These are phyloP conservation scores for Lonchura striata DNA, from an alignment of 2,113 vertebrate genomes.

Conservation along the genomic window DNA sequence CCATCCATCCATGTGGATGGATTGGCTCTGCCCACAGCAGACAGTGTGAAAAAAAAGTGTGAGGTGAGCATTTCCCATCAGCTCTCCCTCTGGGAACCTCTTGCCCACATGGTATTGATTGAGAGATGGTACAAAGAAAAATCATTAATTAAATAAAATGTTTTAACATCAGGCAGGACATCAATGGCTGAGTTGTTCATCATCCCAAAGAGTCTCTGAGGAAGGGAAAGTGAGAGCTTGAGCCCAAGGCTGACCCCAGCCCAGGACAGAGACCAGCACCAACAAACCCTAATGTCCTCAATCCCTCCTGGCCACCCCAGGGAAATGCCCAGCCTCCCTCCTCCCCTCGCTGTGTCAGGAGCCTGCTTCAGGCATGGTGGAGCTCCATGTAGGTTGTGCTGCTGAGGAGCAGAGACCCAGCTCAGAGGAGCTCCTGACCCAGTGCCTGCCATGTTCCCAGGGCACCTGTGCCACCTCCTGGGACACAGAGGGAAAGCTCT, in stretches of 20 bases:
- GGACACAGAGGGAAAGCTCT: not conserved
- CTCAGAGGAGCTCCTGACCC: not conserved
- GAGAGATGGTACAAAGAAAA: not conserved
- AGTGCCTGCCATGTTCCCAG: not conserved
- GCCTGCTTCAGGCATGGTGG: not conserved
- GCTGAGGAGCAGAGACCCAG: not conserved
- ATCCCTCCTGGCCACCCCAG: not conserved
- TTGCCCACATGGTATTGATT: not conserved
- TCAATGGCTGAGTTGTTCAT: not conserved
- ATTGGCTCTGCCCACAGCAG: not conserved
- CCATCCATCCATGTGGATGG: not conserved
- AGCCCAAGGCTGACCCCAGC: not conserved
- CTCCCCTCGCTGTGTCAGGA: accelerated
- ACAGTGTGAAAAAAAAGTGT: not conserved
- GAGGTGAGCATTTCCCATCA: not conserved
- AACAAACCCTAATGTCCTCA: accelerated
- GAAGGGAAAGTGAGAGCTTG: not conserved
- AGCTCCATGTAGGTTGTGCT: not conserved
- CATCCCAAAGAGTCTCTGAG: not conserved
- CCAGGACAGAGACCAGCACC: not conserved
- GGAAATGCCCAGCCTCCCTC: not conserved
- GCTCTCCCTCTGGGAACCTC: not conserved
- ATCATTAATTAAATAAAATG: conserved; percentile 19
- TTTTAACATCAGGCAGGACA: not conserved
- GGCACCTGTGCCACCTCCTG: not conserved